These are phyloP conservation scores for Drosophila virilis DNA, from an alignment of 1,140 invertebrate species.

Conservation along the genomic window DNA sequence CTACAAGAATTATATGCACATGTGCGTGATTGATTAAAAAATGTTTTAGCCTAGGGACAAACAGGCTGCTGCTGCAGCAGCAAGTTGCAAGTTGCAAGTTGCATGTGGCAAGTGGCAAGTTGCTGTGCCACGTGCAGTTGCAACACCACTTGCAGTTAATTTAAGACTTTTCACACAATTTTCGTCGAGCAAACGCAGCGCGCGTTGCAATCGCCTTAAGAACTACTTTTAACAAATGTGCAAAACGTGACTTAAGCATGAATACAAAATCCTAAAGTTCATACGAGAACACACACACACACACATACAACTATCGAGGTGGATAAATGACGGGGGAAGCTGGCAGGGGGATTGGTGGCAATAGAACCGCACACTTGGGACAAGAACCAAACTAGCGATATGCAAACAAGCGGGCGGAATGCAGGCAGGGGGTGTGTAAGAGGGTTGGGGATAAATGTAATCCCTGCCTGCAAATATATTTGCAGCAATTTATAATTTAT, in stretches of 20 bases:
- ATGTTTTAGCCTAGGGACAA: conserved; percentile 16
- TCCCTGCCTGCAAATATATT: conserved; percentile 80
- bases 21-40: conserved; percentile 55
- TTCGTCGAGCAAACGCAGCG: conserved; percentile 17
- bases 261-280: conserved; percentile 76
- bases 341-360: not conserved
- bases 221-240: conserved; percentile 80
- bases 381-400: conserved; percentile 70
- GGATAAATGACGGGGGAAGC: not conserved
- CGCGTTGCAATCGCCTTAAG: conserved; percentile 73
- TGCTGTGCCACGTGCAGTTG: conserved; percentile 39
- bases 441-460: conserved; percentile 61
- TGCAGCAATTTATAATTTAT: conserved; percentile 82
- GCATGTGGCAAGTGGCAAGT: not conserved
- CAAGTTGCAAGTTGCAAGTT: conserved; percentile 5
- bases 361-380: conserved; percentile 64
- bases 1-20: conserved; percentile 32
- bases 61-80: conserved; percentile 1
- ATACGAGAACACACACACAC: conserved; percentile 63
- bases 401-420: conserved; percentile 54
- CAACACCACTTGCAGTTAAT: conserved; percentile 66
- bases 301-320: not conserved
- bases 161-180: conserved; percentile 72
- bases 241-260: conserved; percentile 78
- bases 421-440: conserved; percentile 22